These are phyloP conservation scores for Thrips palmi DNA, from an alignment of 1,140 invertebrate species.

Conservation along the genomic window DNA sequence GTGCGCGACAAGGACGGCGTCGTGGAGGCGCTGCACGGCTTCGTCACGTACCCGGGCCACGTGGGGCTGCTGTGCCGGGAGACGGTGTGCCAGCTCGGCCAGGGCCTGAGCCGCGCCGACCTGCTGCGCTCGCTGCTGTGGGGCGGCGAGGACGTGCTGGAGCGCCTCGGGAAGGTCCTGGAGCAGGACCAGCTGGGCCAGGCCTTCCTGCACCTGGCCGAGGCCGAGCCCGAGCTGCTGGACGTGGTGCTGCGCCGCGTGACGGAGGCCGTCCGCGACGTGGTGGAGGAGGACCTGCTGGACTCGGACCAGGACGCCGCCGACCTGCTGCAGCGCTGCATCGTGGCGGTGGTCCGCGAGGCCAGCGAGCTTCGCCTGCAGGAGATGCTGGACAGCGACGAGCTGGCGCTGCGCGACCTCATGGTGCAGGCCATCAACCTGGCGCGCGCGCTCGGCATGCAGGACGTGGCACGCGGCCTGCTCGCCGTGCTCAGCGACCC, in stretches of 20 bases:
- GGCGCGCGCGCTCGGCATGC: conserved; percentile 46
- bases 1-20: too few species aligned
- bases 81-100: too few species aligned
- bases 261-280: conserved; percentile 30
- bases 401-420: conserved; percentile 29
- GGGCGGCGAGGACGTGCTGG: too few species aligned
- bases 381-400: conserved; percentile 29
- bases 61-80: too few species aligned
- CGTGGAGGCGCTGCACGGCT: not conserved
- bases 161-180: too few species aligned
- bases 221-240: conserved; percentile 20
- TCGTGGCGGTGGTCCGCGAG: conserved; percentile 36
- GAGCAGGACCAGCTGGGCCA: too few species aligned
- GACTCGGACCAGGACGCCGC: conserved; percentile 37
- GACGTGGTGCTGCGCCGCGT: conserved; percentile 19
- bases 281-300: conserved; percentile 33
- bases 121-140: too few species aligned
- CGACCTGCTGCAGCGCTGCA: conserved; percentile 39
- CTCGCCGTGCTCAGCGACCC: conserved; percentile 37
- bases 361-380: conserved; percentile 33
- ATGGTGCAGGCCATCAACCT: conserved; percentile 47
- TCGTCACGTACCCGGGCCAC: too few species aligned
- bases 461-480: conserved; percentile 35
- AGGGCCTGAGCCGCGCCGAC: too few species aligned
- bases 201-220: conserved; percentile 21